These are phyloP conservation scores for Lutjanus argentimaculatus DNA, from an alignment of 2,797 vertebrate genomes.

Conservation along the genomic window DNA sequence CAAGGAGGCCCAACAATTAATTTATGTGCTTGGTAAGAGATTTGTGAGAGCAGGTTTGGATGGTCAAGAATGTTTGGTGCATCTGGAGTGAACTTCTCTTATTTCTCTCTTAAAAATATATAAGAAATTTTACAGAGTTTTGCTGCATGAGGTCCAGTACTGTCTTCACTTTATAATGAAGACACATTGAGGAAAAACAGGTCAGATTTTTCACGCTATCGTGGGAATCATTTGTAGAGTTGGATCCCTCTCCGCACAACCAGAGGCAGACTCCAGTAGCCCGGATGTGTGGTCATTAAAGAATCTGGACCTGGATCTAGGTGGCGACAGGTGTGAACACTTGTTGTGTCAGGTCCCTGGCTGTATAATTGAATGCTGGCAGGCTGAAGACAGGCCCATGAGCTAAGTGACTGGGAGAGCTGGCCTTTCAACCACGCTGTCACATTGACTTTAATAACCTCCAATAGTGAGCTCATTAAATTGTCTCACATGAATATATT, in stretches of 20 bases:
- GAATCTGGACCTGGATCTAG: conserved; percentile 31
- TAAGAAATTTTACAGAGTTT: too few species aligned
- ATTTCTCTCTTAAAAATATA: too few species aligned
- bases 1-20: too few species aligned
- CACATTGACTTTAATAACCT: conserved; percentile 54
- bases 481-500: background rate
- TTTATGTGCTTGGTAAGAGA: too few species aligned
- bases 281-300: conserved; percentile 28
- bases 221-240: background rate
- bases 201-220: background rate
- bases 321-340: conserved; percentile 59
- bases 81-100: too few species aligned
- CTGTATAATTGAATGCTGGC: conserved; percentile 63
- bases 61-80: too few species aligned
- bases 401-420: conserved; percentile 52
- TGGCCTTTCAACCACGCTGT: conserved; percentile 60
- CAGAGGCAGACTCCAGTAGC: conserved; percentile 19
- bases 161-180: background rate
- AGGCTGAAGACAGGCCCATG: conserved; percentile 56
- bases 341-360: conserved; percentile 42
- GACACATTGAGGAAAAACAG: background rate
- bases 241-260: conserved; percentile 1
- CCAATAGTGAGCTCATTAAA: conserved; percentile 39
- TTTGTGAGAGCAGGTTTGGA: too few species aligned
- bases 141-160: too few species aligned